Evolutionary conservation across 2,797 vertebrate species (phyloP), one percentile per base, ranked within the genome.

Genomic region (Helostoma temminkii): DNA sequence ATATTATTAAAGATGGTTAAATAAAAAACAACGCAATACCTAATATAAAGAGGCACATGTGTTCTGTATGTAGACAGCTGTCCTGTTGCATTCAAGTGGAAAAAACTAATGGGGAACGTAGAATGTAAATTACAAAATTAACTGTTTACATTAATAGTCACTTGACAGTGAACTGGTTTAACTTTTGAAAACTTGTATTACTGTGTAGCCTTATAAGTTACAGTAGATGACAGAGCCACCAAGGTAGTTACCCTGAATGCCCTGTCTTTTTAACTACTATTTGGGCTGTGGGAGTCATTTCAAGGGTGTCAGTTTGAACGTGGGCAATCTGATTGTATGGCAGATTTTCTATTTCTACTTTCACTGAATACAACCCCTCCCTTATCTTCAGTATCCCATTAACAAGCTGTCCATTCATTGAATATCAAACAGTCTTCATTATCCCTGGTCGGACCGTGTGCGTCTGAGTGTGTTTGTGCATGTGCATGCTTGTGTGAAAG

Each of bases 361-460:
- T 80, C 49, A 63, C 81, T 88, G 85, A 90, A 81, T 78, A 64
- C 71, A 81, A 42, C 61, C 52, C 71, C 61, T 82, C 82, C 79
- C 77, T 84, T 89, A 88, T 89, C 88, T 88, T 82, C 84, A 86
- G 76, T 87, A 86, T 88, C 88, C 84, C 88, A 91, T 92, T 91
- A 90, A 90, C 85, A 85, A 82, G 83, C 85, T 76, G 71, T 72
- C 77, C 90, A 84, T 84, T 88, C 81, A 85, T 71, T 88, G 90
- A 91, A 92, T 92, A 90, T 88, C 80, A 90, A 93, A 89, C 77
- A 88, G 83, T 60, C 71, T 76, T 83, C 80, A 85, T 91, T 89
- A 86, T 89, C 83, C 78, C 76, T 67, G 69, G 63, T 58, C 65
- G 64, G 55, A n/a, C 39, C 47, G 49, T 36, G 59, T 74, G 75